These are phyloP conservation scores for Cheilosia grossa DNA, from an alignment of 2,888 invertebrate species.

Conservation along the genomic window DNA sequence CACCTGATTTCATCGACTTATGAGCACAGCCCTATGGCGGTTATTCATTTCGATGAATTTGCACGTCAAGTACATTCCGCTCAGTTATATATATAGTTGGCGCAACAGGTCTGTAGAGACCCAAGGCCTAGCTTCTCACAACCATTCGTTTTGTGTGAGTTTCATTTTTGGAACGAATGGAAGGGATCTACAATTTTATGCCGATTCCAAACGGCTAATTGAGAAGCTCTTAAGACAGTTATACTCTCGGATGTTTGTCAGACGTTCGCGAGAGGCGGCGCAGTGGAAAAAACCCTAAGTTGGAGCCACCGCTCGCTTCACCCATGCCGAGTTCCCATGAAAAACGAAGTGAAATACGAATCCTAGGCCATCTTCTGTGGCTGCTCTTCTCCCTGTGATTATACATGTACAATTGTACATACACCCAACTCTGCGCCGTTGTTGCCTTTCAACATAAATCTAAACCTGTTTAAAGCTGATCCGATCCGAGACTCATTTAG, in stretches of 20 bases:
- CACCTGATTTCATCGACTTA: conserved; percentile 21
- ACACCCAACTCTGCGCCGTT: conserved; percentile 25
- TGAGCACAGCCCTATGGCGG: conserved; percentile 1
- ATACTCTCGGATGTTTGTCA: too few species aligned
- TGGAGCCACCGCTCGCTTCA: conserved; percentile 41
- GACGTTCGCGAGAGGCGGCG: too few species aligned
- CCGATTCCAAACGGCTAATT: too few species aligned
- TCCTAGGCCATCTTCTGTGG: conserved; percentile 59
- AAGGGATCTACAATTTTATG: too few species aligned
- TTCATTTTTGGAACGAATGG: too few species aligned
- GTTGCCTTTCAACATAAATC: conserved; percentile 60
- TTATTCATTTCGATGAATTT: conserved; percentile 24
- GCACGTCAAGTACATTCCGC: conserved; percentile 29
- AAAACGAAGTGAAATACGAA: conserved; percentile 62
- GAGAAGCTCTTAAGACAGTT: too few species aligned
- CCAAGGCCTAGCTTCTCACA: too few species aligned
- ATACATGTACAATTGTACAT: neutral
- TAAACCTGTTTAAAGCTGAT: conserved; percentile 69
- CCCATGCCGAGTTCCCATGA: conserved; percentile 64
- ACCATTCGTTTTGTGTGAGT: too few species aligned
- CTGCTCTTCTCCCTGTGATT: conserved; percentile 7
- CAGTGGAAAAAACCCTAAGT: too few species aligned
- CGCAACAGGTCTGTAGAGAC: too few species aligned
- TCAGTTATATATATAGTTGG: too few species aligned
- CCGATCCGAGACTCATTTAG: conserved; percentile 52